These are phyloP conservation scores for Neodontobutis hainanensis DNA, from an alignment of 2,113 vertebrate species.

Conservation along the genomic window DNA sequence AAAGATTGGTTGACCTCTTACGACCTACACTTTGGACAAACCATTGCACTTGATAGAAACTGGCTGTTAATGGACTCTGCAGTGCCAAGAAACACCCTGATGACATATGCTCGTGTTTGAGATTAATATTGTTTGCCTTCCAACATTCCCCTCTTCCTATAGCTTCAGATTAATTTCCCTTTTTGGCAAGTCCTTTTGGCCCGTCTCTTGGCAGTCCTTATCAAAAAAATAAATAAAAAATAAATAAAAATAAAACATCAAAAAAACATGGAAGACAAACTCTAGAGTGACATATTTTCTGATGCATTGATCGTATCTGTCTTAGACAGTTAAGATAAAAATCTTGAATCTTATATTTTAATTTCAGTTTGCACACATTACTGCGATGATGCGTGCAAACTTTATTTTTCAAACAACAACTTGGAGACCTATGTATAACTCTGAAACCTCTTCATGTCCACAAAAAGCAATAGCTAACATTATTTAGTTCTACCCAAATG, in stretches of 20 bases:
- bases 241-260: background rate
- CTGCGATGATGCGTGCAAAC: too few relatives aligned
- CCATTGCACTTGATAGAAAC: slow-evolving; percentile 64
- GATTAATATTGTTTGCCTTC: slow-evolving; percentile 67
- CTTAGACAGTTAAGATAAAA: slow-evolving; percentile 12
- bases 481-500: too few relatives aligned
- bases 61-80: slow-evolving; percentile 65
- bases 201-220: slow-evolving; percentile 62
- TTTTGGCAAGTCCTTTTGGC: slow-evolving; percentile 64
- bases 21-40: slow-evolving; percentile 61
- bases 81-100: slow-evolving; percentile 59
- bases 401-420: too few relatives aligned
- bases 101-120: slow-evolving; percentile 64
- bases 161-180: slow-evolving; percentile 63
- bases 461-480: too few relatives aligned
- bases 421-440: too few relatives aligned
- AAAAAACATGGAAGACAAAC: background rate
- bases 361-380: too few relatives aligned
- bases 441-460: too few relatives aligned
- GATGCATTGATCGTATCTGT: slow-evolving; percentile 46
- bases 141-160: slow-evolving; percentile 55
- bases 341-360: background rate
- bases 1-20: slow-evolving; percentile 70
- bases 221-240: slow-evolving; percentile 19
- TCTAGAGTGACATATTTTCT: slow-evolving; percentile 11